These are phyloP conservation scores for Sphaerodactylus townsendi DNA, from an alignment of 2,113 vertebrate genomes.

Conservation along the genomic window DNA sequence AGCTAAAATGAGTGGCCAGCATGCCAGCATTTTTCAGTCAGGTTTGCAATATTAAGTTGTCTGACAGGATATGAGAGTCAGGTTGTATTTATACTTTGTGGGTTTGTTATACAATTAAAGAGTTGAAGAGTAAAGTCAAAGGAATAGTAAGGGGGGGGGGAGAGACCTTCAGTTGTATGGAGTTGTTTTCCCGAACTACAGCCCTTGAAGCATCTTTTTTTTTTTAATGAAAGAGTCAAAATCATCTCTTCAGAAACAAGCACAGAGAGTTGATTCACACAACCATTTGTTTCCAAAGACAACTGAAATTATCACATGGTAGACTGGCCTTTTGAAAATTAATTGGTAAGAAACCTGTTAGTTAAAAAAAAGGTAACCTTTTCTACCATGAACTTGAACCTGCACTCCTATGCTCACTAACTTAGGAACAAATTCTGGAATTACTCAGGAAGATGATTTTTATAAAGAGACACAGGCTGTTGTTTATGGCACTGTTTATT, in stretches of 20 bases:
- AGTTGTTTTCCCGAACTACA: slow-evolving; percentile 5
- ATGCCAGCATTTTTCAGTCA: slow-evolving; percentile 33
- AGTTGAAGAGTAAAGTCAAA: slow-evolving; percentile 20
- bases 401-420: too few species aligned
- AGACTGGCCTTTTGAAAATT: neutral
- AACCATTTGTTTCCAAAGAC: neutral
- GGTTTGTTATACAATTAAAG: neutral
- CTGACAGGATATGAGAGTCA: slow-evolving; percentile 27
- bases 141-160: rapidly evolving
- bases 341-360: neutral
- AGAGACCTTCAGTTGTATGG: neutral
- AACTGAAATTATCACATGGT: neutral
- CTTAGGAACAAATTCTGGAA: too few species aligned
- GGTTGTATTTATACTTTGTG: slow-evolving; percentile 6
- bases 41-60: slow-evolving; percentile 37
- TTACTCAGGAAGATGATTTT: too few species aligned
- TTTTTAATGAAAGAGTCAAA: neutral
- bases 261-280: rapidly evolving
- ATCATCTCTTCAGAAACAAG: neutral
- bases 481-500: too few species aligned
- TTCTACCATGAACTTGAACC: neutral
- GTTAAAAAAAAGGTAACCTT: neutral
- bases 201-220: neutral
- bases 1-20: neutral
- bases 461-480: too few species aligned